Conservation (phyloP, 2,888 invertebrate genomes). For the Mesoligia furuncula region DNA sequence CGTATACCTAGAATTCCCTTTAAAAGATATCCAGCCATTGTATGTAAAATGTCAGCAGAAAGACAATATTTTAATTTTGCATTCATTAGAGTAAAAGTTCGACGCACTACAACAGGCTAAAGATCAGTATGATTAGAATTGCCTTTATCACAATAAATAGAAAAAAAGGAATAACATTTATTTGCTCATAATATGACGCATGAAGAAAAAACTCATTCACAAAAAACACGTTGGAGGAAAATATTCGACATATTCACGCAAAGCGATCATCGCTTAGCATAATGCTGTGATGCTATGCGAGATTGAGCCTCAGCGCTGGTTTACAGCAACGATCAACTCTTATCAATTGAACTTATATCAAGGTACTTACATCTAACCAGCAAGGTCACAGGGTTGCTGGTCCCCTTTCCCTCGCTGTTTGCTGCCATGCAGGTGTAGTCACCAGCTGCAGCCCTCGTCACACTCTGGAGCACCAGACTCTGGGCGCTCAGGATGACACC, state of each 20-base stretch:
- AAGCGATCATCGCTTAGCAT: background rate
- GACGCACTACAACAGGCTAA: background rate
- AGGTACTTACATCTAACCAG: constrained; percentile 92
- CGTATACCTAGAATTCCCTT: background rate
- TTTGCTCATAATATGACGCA: background rate
- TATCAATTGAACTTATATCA: background rate
- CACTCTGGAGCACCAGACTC: constrained; percentile 96
- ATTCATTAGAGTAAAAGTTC: background rate
- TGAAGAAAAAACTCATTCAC: background rate
- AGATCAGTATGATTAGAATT: background rate
- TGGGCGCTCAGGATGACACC: constrained; percentile 96
- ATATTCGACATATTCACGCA: background rate
- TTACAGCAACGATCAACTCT: background rate
- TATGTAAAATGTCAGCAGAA: background rate
- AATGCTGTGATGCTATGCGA: background rate
- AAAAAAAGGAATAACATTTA: background rate
- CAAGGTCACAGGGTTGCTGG: constrained; percentile 93
- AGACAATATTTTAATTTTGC: background rate
- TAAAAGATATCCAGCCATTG: background rate
- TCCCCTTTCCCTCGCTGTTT: constrained; percentile 95
- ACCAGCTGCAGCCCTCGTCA: constrained; percentile 95
- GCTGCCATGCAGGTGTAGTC: constrained; percentile 96
- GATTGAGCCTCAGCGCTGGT: background rate
- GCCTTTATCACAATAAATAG: background rate
- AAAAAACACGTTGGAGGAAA: background rate